Evolutionary conservation across 2,113 vertebrate genomes (phyloP).

Genomic region (Rhinopomastus cyanomelas): DNA sequence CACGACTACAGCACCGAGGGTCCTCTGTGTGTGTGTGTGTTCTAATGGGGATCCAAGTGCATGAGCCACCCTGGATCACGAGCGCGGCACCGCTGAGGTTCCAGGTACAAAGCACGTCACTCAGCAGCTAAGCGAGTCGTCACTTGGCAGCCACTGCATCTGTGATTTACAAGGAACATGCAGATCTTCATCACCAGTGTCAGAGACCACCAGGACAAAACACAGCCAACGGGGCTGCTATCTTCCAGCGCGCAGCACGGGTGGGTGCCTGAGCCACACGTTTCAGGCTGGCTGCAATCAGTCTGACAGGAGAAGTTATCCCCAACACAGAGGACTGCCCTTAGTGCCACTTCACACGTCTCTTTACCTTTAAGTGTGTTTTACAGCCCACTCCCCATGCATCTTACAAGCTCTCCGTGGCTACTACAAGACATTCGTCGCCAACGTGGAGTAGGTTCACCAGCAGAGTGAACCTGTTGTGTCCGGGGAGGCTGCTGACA

Average conservation of each 20-base stretch:
- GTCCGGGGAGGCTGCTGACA: constrained; percentile 68
- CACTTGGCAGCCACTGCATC: constrained; percentile 77
- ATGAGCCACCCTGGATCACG: constrained; percentile 38
- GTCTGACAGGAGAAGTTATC: constrained; percentile 76
- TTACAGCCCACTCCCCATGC: constrained; percentile 55
- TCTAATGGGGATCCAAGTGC: constrained; percentile 31
- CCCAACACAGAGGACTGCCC: constrained; percentile 58
- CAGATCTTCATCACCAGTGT: constrained; percentile 67
- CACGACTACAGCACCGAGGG: not conserved
- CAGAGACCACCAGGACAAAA: constrained; percentile 79
- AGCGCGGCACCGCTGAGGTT: constrained; percentile 62
- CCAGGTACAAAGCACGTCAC: constrained; percentile 74
- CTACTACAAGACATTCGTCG: constrained; percentile 26
- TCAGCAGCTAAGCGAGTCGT: constrained; percentile 71
- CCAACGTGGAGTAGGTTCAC: constrained; percentile 19
- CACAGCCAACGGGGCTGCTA: constrained; percentile 80
- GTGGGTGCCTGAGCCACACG: constrained; percentile 65
- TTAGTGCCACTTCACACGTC: constrained; percentile 44
- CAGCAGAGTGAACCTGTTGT: constrained; percentile 29
- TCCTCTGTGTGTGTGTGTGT: not conserved
- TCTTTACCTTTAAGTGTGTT: constrained; percentile 66
- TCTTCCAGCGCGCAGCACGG: constrained; percentile 76
- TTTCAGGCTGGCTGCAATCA: constrained; percentile 73
- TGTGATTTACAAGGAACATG: constrained; percentile 78
- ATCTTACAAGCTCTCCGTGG: constrained; percentile 26